Evolutionary conservation across 2,888 invertebrate genomes (phyloP).

Genomic region (Tanytarsus gracilentus): DNA sequence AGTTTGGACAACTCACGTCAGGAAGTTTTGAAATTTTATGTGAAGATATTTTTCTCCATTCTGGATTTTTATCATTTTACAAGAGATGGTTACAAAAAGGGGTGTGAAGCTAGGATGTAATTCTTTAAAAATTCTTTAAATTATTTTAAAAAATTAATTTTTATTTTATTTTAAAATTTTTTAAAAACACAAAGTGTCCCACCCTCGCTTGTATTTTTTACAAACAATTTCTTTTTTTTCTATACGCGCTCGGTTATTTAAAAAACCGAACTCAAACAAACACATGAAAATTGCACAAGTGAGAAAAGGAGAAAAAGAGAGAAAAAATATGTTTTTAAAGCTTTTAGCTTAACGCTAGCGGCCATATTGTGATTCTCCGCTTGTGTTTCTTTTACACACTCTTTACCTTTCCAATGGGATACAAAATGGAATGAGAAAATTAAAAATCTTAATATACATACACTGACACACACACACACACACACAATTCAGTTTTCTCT

Average conservation of each 20-base stretch:
- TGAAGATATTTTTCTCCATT: too few relatives aligned
- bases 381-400: slow-evolving; percentile 1
- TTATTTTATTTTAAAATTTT: too few relatives aligned
- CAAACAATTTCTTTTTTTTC: not conserved
- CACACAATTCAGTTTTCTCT: not conserved
- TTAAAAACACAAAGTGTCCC: too few relatives aligned
- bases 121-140: too few relatives aligned
- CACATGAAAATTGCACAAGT: not conserved
- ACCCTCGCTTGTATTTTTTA: not conserved
- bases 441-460: slow-evolving; percentile 8
- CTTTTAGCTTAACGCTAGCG: slow-evolving; percentile 25
- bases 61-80: too few relatives aligned
- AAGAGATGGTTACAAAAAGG: too few relatives aligned
- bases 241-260: not conserved
- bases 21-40: slow-evolving; percentile 1
- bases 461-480: not conserved
- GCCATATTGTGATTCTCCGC: slow-evolving; percentile 24
- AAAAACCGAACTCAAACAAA: not conserved
- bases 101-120: too few relatives aligned
- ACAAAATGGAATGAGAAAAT: slow-evolving; percentile 28
- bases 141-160: too few relatives aligned
- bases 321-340: slow-evolving; percentile 13
- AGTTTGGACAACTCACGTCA: slow-evolving; percentile 1
- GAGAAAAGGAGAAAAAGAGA: not conserved
- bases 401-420: not conserved